Conservation (phyloP, 2,797 vertebrate species). For the Acrossocheilus fasciatus region DNA sequence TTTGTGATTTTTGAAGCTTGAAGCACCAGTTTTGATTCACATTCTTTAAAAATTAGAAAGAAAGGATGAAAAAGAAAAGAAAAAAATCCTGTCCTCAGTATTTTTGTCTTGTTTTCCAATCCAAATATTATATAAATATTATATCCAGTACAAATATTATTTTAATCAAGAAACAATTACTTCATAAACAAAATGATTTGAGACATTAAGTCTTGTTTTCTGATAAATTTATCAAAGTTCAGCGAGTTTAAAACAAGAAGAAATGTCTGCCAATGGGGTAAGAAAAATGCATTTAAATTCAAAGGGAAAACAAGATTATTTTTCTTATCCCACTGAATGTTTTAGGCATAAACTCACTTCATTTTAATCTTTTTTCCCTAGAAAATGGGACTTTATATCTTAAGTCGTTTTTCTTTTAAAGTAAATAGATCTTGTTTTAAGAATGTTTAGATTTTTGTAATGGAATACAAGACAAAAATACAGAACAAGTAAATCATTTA, state of each 20-base stretch:
- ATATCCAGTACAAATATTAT: background rate
- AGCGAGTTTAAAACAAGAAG: background rate
- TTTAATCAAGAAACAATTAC: background rate
- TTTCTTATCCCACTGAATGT: background rate
- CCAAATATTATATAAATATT: background rate
- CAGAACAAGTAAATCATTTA: background rate
- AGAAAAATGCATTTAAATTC: background rate
- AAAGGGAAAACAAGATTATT: background rate
- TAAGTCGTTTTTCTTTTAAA: background rate
- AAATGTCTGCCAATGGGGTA: background rate
- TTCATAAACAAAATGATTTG: background rate
- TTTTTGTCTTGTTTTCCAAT: background rate
- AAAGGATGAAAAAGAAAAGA: background rate
- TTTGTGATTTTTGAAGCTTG: background rate
- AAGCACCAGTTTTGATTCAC: background rate
- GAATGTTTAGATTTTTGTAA: background rate
- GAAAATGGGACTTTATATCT: background rate
- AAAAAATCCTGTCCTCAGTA: no score
- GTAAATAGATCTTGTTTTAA: background rate
- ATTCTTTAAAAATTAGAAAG: background rate
- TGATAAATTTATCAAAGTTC: background rate
- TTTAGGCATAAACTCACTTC: background rate
- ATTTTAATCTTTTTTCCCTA: background rate
- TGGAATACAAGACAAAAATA: background rate
- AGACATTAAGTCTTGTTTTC: background rate